Evolutionary conservation across 2,797 vertebrate species (phyloP), one percentile per base, ranked within the genome.

Genomic region (Pyrocephalus nanus): DNA sequence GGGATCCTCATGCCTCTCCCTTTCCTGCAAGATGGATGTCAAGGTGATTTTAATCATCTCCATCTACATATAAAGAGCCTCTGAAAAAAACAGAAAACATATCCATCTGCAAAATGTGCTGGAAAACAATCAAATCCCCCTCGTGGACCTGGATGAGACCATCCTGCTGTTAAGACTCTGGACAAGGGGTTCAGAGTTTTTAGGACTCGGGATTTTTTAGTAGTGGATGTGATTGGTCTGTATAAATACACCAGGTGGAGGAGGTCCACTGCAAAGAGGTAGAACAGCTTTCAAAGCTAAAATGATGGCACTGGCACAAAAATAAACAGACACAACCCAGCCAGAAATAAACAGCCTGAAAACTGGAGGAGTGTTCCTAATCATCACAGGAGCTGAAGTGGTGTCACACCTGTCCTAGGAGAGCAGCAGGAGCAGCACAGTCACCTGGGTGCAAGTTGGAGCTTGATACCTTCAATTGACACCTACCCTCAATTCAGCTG

Each of bases 181-280:
- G 77, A 88, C 73, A 60, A 88, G 73, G 76, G 88, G 65, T 78
- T 87, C 3, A 36, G 69, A 88, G 91, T 8, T 77, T 92, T 88
- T 74, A 80, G 82, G 82, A 23, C 50, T 88, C 1, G 0, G 47
- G 73, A 90, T 36, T 83, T 92, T 90, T 45, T 42, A 73, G 77
- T 5, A 29, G 47, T 1, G 15, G 86, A 51, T 70, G 19, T 30
- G 94, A 96, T 92, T 90, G 88, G 93, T 57, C 51, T 88, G 45
- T 94, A 95, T 81, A 95, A 96, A 96, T 96, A 95, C 86, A 88
- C 1, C 95, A 94, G 94, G 96, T 94, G 93, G 95, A 95, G 95
- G 92, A 96, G 93, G 88, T 11, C 94, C 54, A 3, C 0, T 53
- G 83, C 83, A 95, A 76, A 93, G 94, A 93, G 95, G 93, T 93